Base-by-base conservation (phyloP, 2,888 invertebrate genomes). In the Cosmorhoe ocellata region DNA sequence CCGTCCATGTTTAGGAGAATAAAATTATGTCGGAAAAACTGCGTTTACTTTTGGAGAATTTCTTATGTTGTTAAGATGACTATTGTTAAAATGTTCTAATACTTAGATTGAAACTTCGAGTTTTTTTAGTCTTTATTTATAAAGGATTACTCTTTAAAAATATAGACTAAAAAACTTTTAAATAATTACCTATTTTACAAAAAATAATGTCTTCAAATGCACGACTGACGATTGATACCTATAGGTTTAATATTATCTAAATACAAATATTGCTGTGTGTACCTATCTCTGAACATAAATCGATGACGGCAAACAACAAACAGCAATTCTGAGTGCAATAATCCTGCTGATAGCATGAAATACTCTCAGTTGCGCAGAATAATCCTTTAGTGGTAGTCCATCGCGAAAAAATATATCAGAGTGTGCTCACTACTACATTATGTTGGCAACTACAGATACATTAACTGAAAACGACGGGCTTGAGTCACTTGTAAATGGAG, bases 281-380 rank as follows among this genome's bases (percentile, higher is more conserved):
- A 50, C 40, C 41, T 38, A 42, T 49, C 39, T 31, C 37, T 49
- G 41, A 31, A 6, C 22, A 53, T 47, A 48, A 48, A 55, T 54
- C 47, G 52, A 56, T 52, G 54, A 27, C 53, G 44, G 51, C 45
- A 44, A 40, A 34, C 27, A 44, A 50, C 55, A 56, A 56, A 58
- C 46, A 55, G 51, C 58, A 37, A 30, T 56, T 45, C 59, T 51
- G 51, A 59, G 61, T 55, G 57, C 56, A 57, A 24, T 61, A 56
- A 59, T 56, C 51, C 56, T 40, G 18, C 11, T 37, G 53, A 54
- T 61, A 61, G 27, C 51, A 51, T 11, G 34, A 46, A 42, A 39
- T 38, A 48, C 51, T 52, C 56, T 55, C 61, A 61, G 58, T 61
- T 38, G 44, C 28, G 26, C 51, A 18, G 27, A 42, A 13, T 5